Conservation (phyloP, 2,113 vertebrate species). For the Pangasianodon hypophthalmus region DNA sequence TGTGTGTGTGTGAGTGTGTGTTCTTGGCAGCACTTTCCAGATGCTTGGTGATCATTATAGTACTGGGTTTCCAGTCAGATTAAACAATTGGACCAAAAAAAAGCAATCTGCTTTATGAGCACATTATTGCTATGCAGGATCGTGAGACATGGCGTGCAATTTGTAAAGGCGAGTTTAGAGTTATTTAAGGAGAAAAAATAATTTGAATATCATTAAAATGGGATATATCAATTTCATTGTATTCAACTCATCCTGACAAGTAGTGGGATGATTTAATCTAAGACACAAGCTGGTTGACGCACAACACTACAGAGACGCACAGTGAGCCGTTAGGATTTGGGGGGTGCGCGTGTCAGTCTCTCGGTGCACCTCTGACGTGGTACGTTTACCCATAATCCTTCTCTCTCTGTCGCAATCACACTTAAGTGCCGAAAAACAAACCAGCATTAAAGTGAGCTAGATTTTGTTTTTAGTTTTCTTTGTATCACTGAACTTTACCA, state of each 20-base stretch:
- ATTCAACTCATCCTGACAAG: background rate
- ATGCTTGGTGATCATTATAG: constrained; percentile 26
- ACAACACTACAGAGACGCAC: background rate
- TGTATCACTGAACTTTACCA: background rate
- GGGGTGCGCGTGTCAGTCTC: background rate
- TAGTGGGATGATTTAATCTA: background rate
- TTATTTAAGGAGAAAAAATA: background rate
- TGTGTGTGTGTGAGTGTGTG: background rate
- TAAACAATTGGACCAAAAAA: background rate
- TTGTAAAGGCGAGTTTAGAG: background rate
- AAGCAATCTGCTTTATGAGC: background rate
- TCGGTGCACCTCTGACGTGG: background rate
- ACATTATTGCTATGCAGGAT: background rate
- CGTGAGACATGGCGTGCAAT: background rate
- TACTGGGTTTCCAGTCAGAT: background rate
- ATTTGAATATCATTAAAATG: background rate
- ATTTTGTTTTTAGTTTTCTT: background rate
- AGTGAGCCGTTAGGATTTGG: background rate
- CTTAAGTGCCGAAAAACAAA: background rate
- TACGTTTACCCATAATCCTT: background rate
- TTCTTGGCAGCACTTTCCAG: constrained; percentile 12
- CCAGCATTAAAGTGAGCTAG: background rate
- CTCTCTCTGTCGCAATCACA: background rate
- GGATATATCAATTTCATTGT: background rate
- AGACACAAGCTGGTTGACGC: background rate